phyloP scores from a whole-genome alignment of 2,113 vertebrate genomes.

The Poeciliopsis prolifica region DNA sequence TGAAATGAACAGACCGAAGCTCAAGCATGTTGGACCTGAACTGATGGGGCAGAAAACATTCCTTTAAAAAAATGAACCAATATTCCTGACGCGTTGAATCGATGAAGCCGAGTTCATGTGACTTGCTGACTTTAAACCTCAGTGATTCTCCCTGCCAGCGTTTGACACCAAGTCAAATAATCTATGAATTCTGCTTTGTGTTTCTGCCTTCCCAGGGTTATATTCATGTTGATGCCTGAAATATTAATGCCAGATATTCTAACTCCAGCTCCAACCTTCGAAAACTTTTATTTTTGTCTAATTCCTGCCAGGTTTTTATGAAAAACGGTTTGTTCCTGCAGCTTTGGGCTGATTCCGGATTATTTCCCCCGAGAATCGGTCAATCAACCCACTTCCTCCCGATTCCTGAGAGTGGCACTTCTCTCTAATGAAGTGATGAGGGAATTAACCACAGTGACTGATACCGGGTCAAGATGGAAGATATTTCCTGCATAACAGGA shows the following conservation, averaged over 20 bases:
- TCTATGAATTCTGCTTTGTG: background rate
- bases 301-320: background rate
- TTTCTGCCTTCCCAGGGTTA: background rate
- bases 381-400: background rate
- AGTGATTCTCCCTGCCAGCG: background rate
- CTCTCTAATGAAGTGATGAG: background rate
- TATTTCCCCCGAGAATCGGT: background rate
- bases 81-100: background rate
- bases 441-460: background rate
- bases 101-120: background rate
- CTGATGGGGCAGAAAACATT: background rate
- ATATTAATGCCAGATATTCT: background rate
- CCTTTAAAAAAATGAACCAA: background rate
- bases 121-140: background rate
- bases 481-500: background rate
- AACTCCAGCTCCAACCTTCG: background rate
- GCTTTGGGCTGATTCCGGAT: background rate
- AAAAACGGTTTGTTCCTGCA: background rate
- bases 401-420: background rate
- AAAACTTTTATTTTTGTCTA: background rate
- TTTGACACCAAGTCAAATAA: background rate
- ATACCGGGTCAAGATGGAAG: background rate
- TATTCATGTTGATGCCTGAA: background rate
- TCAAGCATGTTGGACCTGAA: background rate
- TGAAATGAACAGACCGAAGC: background rate